Evolutionary conservation across 2,888 invertebrate species (phyloP), one percentile per base, ranked within the genome.

Genomic region (Calliphora vomitoria): DNA sequence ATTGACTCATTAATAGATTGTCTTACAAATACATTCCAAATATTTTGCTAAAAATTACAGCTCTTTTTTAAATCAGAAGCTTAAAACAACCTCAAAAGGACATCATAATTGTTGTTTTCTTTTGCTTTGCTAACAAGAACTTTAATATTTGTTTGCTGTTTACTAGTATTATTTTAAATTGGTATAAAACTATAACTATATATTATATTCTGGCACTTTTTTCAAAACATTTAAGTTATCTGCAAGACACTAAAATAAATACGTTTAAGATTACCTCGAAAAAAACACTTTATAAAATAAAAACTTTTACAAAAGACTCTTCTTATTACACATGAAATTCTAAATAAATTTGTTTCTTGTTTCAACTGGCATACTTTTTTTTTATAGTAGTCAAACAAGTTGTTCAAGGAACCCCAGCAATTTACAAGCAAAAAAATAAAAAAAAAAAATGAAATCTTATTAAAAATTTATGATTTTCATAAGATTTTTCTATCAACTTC

Each of bases 381-480:
- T 25, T 25, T 31, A 35, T 68, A 53, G 41, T 15, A 71, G 76
- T 44, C 64, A 84, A 78, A 35, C 60, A 44, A 44, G 13, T 71
- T 81, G 15, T 47, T 41, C 5, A 47, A 79, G 11, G 38, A 50
- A 31, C 13, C 6, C n/a, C 4, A 58, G 35, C 35, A 25, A 44
- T 53, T 41, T 58, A 74, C 6, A 11, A 66, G 20, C 11, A 50
- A 47, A 35, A 62, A 10, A 44, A n/a, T n/a, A 31, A 60, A 53
- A 47, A 31, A 53, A 1, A 66, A 55, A 55, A 13, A 18, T 38
- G 53, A 35, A 35, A 35, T 35, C 72, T 71, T 82, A 79, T 85
- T 82, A 85, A 79, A 85, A 75, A 79, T 85, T 75, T 87, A 87
- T 85, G 78, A 82, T 69, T 85, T 78, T 72, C 69, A 38, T 69